Percentiles rank a stretch among this genome's conserved stretches.
These are phyloP conservation scores for Lasioglossum calceatum DNA, from an alignment of 2,888 invertebrate genomes.

Conservation along the genomic window DNA sequence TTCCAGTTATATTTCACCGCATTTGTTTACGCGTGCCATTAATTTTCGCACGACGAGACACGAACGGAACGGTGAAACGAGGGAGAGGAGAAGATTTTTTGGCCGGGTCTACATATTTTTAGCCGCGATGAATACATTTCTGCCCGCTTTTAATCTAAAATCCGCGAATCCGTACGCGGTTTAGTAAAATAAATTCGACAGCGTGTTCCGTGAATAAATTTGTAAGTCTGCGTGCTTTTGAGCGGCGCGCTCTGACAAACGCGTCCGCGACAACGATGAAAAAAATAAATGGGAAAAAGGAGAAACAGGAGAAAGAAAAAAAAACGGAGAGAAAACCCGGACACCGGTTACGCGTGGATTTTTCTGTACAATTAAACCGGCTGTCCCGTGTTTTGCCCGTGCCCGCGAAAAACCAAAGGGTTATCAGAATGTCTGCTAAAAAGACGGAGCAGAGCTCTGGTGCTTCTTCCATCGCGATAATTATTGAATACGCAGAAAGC, in stretches of 20 bases:
- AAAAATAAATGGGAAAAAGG: background rate
- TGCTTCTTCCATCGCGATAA: constrained; percentile 17
- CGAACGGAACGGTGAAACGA: background rate
- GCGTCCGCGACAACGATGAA: background rate
- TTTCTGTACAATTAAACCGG: constrained; percentile 8
- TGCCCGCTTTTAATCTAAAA: background rate
- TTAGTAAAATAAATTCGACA: background rate
- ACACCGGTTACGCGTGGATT: background rate
- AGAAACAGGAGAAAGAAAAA: background rate
- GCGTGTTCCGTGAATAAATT: constrained; percentile 1
- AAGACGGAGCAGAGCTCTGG: background rate
- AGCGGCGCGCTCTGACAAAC: background rate
- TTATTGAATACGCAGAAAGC: constrained; percentile 22
- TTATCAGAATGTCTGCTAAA: background rate
- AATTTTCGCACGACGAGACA: background rate
- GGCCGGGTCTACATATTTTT: background rate
- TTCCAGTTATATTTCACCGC: background rate
- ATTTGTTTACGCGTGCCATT: background rate
- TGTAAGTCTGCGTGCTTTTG: background rate
- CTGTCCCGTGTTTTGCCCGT: background rate
- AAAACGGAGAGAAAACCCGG: background rate
- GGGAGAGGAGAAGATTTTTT: background rate
- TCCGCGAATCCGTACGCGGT: background rate
- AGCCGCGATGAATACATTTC: background rate
- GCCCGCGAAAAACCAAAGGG: background rate